Evolutionary conservation across 2,797 vertebrate genomes (phyloP).

Genomic region (Squalus acanthias): DNA sequence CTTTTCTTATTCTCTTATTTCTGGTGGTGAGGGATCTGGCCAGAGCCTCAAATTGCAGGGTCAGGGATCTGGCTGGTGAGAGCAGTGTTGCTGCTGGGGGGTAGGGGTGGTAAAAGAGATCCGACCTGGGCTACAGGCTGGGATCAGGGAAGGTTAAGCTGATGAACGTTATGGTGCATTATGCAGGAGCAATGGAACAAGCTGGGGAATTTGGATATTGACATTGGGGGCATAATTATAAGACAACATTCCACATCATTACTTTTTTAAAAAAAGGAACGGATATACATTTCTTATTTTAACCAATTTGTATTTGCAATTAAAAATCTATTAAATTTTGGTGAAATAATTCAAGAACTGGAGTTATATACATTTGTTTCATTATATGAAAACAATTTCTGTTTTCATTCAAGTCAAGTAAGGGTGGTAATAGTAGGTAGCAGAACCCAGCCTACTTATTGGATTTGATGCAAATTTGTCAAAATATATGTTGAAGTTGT

Average conservation of each 20-base stretch:
- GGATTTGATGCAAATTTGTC: neutral
- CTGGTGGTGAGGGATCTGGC: neutral
- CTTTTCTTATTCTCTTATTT: neutral
- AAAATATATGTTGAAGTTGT: neutral
- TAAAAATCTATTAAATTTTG: neutral
- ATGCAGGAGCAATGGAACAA: neutral
- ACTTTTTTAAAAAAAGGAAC: neutral
- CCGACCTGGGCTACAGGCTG: neutral
- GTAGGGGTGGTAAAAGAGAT: neutral
- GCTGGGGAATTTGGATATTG: neutral
- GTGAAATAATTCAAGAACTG: neutral
- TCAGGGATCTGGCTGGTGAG: neutral
- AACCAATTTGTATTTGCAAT: neutral
- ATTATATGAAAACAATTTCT: neutral
- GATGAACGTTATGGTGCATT: neutral
- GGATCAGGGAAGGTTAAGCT: neutral
- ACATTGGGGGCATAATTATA: neutral
- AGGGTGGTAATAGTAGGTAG: neutral
- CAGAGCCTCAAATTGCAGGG: too few relatives aligned
- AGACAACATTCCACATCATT: too few relatives aligned
- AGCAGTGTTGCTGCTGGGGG: too few relatives aligned
- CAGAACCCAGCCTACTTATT: neutral
- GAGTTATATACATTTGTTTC: neutral
- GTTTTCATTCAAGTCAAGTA: neutral
- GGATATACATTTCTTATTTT: neutral